Evolutionary conservation across 2,797 vertebrate species (phyloP), one percentile per base, ranked within the genome.

Genomic region (Octomys mimax): DNA sequence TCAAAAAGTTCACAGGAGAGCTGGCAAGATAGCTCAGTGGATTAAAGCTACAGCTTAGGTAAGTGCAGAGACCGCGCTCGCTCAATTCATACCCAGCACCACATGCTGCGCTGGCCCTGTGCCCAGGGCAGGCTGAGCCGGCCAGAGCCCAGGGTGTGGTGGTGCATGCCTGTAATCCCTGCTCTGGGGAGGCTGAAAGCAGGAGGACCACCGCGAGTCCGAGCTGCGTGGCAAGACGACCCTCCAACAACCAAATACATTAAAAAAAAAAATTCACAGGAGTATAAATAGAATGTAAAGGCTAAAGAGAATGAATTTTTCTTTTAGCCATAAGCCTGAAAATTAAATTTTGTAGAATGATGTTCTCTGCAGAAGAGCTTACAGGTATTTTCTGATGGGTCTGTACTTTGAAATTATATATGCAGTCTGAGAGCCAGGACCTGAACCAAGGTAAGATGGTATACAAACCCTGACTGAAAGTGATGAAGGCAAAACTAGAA

Each of bases 281-380:
- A 83, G 85, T 36, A 84, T 12, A 97, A 94, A 91, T 92, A 85
- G 59, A 87, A 88, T 33, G 24, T 70, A 85, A 85, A 70, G 52
- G 19, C 36, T 22, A 64, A 19, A 94, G 42, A 71, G 39, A 92
- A 82, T 79, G 39, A 90, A 89, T 82, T 18, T 13, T 54, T 57
- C 87, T 89, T 77, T 42, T 1, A 68, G 87, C 71, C 36, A 18
- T 88, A 54, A 95, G 87, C 59, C 57, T 84, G 24, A 73, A 91
- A 92, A 66, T 57, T 91, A 92, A 93, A 75, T 19, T 62, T 87
- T 68, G 4, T 52, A 42, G 4, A 68, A 6, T 42, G 64, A 54
- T 33, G 14, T 46, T 80, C 79, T 33, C n/a, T 86, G 59, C 21
- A 95, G 52, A 96, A 91, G 49, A 80, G 6, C 46, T 46, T 87